Conservation (phyloP, 2,888 invertebrate species). For the Philonicus albiceps region DNA sequence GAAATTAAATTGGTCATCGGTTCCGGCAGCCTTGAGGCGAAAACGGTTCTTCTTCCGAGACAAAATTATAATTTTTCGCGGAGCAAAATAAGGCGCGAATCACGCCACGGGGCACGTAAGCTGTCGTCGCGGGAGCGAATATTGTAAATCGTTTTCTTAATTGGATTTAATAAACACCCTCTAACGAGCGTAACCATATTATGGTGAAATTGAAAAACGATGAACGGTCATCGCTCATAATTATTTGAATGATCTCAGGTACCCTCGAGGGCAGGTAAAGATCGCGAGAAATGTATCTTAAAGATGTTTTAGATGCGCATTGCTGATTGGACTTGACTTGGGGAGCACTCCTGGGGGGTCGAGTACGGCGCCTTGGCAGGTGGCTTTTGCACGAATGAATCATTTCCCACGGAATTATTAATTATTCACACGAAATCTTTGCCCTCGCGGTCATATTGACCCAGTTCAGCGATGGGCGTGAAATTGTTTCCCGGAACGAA, state of each 20-base stretch:
- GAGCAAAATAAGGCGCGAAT: neutral
- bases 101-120: neutral
- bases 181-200: slow-evolving; percentile 22
- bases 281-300: neutral
- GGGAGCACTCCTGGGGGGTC: neutral
- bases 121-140: neutral
- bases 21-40: neutral
- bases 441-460: neutral
- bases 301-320: neutral
- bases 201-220: slow-evolving; percentile 2
- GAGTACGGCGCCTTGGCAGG: neutral
- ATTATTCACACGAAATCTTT: neutral
- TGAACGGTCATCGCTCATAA: neutral
- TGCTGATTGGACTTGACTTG: neutral
- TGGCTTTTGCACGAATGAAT: neutral
- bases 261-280: neutral
- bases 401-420: slow-evolving; percentile 19
- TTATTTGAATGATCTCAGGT: neutral
- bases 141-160: neutral
- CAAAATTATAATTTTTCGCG: neutral
- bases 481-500: neutral
- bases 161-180: slow-evolving; percentile 34
- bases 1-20: neutral
- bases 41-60: neutral
- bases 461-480: neutral